These are phyloP conservation scores for Perca schrenkii DNA, from an alignment of 2,113 vertebrate species.

Conservation along the genomic window DNA sequence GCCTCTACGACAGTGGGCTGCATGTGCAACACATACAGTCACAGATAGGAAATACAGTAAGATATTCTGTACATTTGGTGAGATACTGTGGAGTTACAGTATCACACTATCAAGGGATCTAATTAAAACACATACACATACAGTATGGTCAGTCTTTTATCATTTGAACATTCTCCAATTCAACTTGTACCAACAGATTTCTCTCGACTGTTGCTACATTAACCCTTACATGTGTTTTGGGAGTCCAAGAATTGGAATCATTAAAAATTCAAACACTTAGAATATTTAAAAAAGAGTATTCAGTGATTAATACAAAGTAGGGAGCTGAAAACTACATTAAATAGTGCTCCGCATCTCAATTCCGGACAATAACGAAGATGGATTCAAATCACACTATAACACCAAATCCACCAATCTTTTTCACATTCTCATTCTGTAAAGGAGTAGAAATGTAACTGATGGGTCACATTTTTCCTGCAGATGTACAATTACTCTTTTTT, in stretches of 20 bases:
- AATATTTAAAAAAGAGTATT: slow-evolving; percentile 36
- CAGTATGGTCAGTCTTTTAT: slow-evolving; percentile 22
- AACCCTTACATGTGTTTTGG: slow-evolving; percentile 43
- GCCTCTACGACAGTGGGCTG: background rate
- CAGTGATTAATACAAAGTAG: background rate
- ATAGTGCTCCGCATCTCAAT: slow-evolving; percentile 3
- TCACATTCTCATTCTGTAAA: slow-evolving; percentile 27
- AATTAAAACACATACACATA: slow-evolving; percentile 38
- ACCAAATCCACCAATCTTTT: background rate
- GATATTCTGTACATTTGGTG: background rate
- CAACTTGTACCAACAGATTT: slow-evolving; percentile 16
- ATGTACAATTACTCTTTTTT: slow-evolving; percentile 52
- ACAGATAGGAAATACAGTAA: background rate
- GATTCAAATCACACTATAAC: slow-evolving; percentile 25
- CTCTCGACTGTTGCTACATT: slow-evolving; percentile 17
- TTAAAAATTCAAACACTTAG: slow-evolving; percentile 48
- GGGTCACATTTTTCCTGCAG: slow-evolving; percentile 61
- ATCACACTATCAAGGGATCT: slow-evolving; percentile 37
- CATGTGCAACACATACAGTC: slow-evolving; percentile 16
- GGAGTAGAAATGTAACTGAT: slow-evolving; percentile 43
- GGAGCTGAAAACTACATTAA: slow-evolving; percentile 10
- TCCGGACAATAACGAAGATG: slow-evolving; percentile 21
- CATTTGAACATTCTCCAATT: slow-evolving; percentile 11
- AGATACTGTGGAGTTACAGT: slow-evolving; percentile 6
- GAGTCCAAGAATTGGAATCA: slow-evolving; percentile 19